Conservation (phyloP, 2,113 vertebrate genomes). For the Boleophthalmus pectinirostris region DNA sequence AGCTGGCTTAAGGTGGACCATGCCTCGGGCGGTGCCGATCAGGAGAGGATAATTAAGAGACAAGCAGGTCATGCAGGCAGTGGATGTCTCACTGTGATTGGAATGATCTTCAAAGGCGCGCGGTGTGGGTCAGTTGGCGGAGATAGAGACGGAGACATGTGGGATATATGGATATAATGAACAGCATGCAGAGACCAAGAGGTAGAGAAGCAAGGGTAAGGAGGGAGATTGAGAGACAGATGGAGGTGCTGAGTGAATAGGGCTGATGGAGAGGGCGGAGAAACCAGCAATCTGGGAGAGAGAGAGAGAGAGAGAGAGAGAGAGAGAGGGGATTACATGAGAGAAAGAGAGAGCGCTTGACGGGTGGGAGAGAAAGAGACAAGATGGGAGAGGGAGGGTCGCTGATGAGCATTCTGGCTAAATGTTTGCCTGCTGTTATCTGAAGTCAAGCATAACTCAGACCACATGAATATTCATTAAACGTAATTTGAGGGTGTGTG, state of each 20-base stretch:
- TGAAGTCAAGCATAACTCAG: conserved; percentile 63
- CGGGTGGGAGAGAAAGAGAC: not conserved
- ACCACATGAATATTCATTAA: conserved; percentile 70
- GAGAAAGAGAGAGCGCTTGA: not conserved
- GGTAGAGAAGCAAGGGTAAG: conserved; percentile 20
- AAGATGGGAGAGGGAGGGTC: conserved; percentile 6
- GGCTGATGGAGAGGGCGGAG: conserved; percentile 38
- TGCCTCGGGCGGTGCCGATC: conserved; percentile 44
- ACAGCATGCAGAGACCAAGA: conserved; percentile 23
- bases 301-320: not conserved
- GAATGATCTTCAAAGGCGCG: conserved; percentile 64
- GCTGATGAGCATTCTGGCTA: conserved; percentile 43
- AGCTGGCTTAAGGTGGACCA: conserved; percentile 45
- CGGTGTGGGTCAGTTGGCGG: conserved; percentile 46
- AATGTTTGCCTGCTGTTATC: conserved; percentile 64
- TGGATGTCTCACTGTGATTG: conserved; percentile 43
- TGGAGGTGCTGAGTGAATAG: conserved; percentile 55
- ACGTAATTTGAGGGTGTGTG: conserved; percentile 30
- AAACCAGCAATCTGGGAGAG: conserved; percentile 3
- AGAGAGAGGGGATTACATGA: not conserved
- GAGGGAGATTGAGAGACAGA: conserved; percentile 42
- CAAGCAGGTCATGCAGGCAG: conserved; percentile 57
- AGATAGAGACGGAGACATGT: not conserved
- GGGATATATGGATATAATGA: conserved; percentile 33
- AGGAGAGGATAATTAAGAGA: conserved; percentile 63